A percentile compares a stretch with the other conserved stretches of the same genome.
phyloP scores from a whole-genome alignment of 2,113 vertebrate genomes.

The Hyla sarda region DNA sequence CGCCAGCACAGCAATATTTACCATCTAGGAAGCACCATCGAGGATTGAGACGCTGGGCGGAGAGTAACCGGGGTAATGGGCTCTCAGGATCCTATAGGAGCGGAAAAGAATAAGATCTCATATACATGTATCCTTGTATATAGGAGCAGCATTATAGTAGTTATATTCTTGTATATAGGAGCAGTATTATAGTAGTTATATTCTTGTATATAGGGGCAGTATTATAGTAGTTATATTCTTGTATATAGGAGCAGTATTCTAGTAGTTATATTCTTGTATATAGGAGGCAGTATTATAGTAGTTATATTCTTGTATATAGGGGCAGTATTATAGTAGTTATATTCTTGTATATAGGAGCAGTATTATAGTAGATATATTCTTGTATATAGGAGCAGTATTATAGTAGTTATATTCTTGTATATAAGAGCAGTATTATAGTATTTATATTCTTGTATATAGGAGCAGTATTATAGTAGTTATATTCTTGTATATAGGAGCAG shows the following conservation, averaged over 20 bases:
- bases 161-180: neutral
- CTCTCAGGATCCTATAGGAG: conserved; percentile 82
- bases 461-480: conserved; percentile 26
- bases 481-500: conserved; percentile 1
- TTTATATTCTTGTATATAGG: neutral
- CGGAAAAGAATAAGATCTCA: neutral
- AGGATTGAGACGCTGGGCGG: conserved; percentile 87
- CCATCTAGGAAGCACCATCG: conserved; percentile 99
- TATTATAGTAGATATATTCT: conserved; percentile 11
- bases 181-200: conserved; percentile 11
- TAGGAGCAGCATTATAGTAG: conserved; percentile 3
- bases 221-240: conserved; percentile 3
- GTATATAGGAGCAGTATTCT: neutral
- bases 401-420: neutral
- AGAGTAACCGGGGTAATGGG: conserved; percentile 80
- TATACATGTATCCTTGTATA: neutral
- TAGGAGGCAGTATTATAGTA: neutral
- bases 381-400: neutral
- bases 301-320: conserved; percentile 12
- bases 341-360: neutral
- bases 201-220: neutral
- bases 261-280: conserved; percentile 8
- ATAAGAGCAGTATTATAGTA: conserved; percentile 15
- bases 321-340: conserved; percentile 2
- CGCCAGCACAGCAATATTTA: conserved; percentile 77